phyloP scores from a whole-genome alignment of 1,140 invertebrate species.

The Diabrotica virgifera region DNA sequence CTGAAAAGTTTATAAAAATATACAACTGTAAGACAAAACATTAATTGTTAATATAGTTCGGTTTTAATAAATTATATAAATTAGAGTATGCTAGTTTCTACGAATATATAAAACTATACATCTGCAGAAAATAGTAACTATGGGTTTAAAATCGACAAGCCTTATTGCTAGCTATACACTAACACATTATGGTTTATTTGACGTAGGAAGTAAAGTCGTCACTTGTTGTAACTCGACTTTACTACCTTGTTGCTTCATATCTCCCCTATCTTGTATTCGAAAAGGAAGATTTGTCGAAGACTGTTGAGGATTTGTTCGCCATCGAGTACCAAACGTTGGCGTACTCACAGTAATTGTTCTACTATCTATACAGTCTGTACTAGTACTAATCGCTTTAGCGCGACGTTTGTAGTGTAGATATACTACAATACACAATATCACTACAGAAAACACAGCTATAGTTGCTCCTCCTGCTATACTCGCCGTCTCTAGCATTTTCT shows the following conservation, averaged over 20 bases:
- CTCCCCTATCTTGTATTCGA: constrained; percentile 36
- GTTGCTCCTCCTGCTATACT: constrained; percentile 87
- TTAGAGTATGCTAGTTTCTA: no score
- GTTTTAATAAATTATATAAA: no score
- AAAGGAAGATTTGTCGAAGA: constrained; percentile 31
- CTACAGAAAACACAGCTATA: constrained; percentile 81
- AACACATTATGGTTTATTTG: constrained; percentile 21
- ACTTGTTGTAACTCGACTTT: constrained; percentile 33
- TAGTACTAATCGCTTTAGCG: constrained; percentile 57
- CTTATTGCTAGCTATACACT: constrained; percentile 30
- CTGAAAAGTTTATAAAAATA: no score
- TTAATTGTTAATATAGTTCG: no score
- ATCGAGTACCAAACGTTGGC: constrained; percentile 41
- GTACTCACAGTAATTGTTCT: constrained; percentile 23
- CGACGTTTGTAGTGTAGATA: constrained; percentile 76
- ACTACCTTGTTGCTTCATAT: constrained; percentile 32
- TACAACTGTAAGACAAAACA: no score
- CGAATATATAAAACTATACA: no score
- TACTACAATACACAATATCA: constrained; percentile 80
- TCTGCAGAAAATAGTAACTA: no score
- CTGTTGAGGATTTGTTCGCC: constrained; percentile 31
- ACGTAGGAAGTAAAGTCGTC: constrained; percentile 28
- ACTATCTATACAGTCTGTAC: constrained; percentile 43
- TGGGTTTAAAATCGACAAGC: background rate
- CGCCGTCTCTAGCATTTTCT: constrained; percentile 86